phyloP scores from a whole-genome alignment of 1,140 invertebrate species.

The Drosophila erecta region DNA sequence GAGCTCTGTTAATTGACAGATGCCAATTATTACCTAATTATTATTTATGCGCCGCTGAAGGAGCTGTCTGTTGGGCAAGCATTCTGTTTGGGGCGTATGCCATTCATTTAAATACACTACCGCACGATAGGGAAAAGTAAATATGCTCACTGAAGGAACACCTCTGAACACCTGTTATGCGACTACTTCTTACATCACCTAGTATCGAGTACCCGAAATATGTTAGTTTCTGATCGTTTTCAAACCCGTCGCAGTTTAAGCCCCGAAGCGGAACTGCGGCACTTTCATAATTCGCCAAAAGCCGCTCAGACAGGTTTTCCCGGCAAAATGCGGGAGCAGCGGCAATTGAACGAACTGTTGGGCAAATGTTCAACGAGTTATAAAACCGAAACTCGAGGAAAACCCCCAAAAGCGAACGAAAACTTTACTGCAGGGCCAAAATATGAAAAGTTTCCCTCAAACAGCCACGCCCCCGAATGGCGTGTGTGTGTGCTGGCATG shows the following conservation, averaged over 20 bases:
- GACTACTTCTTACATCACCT: neutral
- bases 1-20: slow-evolving; percentile 74
- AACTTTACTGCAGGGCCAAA: slow-evolving; percentile 59
- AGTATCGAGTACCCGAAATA: neutral
- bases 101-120: too few relatives aligned
- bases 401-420: slow-evolving; percentile 53
- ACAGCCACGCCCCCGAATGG: slow-evolving; percentile 24
- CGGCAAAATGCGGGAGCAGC: neutral
- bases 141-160: too few relatives aligned
- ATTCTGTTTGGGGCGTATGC: too few relatives aligned
- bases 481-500: neutral
- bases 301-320: slow-evolving; percentile 52
- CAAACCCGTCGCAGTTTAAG: slow-evolving; percentile 18
- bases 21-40: slow-evolving; percentile 81
- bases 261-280: slow-evolving; percentile 47
- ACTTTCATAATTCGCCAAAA: slow-evolving; percentile 55
- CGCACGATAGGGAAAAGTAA: too few relatives aligned
- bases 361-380: slow-evolving; percentile 76
- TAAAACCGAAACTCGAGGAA: slow-evolving; percentile 62
- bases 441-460: slow-evolving; percentile 74
- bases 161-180: neutral
- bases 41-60: slow-evolving; percentile 54
- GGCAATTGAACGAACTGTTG: slow-evolving; percentile 65
- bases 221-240: slow-evolving; percentile 15
- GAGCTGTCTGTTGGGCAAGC: neutral